Evolutionary conservation across 2,888 invertebrate species (phyloP).

Genomic region (Amiota mariae): DNA sequence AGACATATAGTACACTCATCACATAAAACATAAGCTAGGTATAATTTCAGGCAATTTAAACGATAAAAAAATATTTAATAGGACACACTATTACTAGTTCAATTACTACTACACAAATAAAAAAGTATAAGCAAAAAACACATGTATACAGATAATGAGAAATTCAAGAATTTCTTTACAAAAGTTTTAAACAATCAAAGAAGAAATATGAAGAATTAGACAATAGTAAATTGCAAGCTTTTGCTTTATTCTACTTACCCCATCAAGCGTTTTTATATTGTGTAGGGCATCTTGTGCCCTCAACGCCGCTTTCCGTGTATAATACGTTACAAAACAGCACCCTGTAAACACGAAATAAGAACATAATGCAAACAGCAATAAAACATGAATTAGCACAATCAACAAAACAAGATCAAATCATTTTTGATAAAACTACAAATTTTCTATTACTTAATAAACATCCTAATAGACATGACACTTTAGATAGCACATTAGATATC

Average conservation of each 20-base stretch:
- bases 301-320: constrained; percentile 96
- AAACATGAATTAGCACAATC: constrained; percentile 45
- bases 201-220: constrained; percentile 5
- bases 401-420: constrained; percentile 32
- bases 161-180: neutral
- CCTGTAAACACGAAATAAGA: constrained; percentile 84
- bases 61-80: neutral
- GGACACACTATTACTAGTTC: neutral
- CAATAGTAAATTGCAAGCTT: too few relatives aligned
- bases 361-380: constrained; percentile 53
- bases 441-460: too few relatives aligned
- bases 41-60: constrained; percentile 11
- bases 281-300: constrained; percentile 99
- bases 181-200: constrained; percentile 9
- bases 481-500: too few relatives aligned
- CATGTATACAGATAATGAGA: constrained; percentile 45
- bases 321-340: constrained; percentile 99
- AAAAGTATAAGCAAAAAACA: constrained; percentile 30
- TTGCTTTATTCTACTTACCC: constrained; percentile 82
- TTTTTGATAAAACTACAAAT: too few relatives aligned
- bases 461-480: too few relatives aligned
- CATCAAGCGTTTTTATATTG: constrained; percentile 97
- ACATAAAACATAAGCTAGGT: neutral
- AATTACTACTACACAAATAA: neutral
- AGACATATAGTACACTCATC: constrained; percentile 33